phyloP scores from a whole-genome alignment of 2,797 vertebrate species.

The Masticophis lateralis region DNA sequence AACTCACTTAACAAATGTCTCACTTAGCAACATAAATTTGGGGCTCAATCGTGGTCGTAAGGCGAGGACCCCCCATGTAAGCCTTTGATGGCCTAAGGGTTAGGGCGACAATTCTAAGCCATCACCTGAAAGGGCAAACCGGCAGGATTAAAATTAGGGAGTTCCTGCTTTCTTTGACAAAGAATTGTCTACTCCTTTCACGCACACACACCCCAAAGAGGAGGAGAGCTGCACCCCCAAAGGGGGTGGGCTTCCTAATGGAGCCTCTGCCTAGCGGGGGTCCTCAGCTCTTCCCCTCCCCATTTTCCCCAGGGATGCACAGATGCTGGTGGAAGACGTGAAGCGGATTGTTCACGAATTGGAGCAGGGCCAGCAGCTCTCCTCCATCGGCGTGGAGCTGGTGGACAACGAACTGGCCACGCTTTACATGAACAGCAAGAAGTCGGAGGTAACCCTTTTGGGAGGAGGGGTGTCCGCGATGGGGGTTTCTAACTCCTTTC shows the following conservation, averaged over 20 bases:
- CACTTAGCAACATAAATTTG: background rate
- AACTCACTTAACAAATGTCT: background rate
- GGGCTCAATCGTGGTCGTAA: background rate
- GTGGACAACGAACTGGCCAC: conserved; percentile 93
- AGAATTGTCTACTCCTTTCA: background rate
- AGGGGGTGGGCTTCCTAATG: too few relatives aligned
- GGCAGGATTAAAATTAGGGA: background rate
- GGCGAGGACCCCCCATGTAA: background rate
- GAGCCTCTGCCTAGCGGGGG: background rate
- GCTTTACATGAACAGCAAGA: conserved; percentile 99
- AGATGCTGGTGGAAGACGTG: conserved; percentile 98
- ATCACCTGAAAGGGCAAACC: background rate
- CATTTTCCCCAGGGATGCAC: conserved; percentile 82
- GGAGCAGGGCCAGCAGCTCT: conserved; percentile 94
- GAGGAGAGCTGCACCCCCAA: background rate
- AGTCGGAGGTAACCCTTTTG: conserved; percentile 84
- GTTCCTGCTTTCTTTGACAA: background rate
- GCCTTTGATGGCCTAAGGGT: background rate
- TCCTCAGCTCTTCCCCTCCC: background rate
- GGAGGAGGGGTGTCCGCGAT: fast-evolving
- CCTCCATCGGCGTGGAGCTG: conserved; percentile 91
- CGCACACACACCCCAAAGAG: background rate
- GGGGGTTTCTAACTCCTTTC: background rate
- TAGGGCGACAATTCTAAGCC: background rate
- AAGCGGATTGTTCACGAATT: conserved; percentile 92